Conservation (phyloP, 2,888 invertebrate species). For the Alloscopus bannaensis region DNA sequence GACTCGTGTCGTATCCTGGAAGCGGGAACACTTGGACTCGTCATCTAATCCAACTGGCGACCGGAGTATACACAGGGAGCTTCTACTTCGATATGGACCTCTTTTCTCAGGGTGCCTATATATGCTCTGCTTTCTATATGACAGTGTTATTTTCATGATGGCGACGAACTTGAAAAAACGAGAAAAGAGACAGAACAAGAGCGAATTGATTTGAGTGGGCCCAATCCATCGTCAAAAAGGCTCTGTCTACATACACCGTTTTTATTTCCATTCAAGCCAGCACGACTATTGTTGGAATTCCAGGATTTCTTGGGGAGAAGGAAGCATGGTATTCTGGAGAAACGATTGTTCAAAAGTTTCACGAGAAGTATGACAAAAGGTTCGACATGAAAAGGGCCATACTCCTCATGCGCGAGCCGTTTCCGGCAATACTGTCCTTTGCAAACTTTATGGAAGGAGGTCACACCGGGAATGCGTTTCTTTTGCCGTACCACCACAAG, state of each 20-base stretch:
- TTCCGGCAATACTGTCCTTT: constrained; percentile 74
- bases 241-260: too few species aligned
- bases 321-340: constrained; percentile 74
- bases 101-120: constrained; percentile 73
- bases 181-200: too few species aligned
- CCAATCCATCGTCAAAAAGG: too few species aligned
- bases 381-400: constrained; percentile 72
- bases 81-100: constrained; percentile 74
- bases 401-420: constrained; percentile 75
- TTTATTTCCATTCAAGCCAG: too few species aligned
- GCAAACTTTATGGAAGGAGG: constrained; percentile 75
- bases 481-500: constrained; percentile 74
- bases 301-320: constrained; percentile 75
- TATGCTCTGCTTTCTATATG: too few species aligned
- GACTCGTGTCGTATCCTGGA: constrained; percentile 74
- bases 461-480: constrained; percentile 74
- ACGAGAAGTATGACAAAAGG: constrained; percentile 64
- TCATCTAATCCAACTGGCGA: constrained; percentile 74
- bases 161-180: too few species aligned
- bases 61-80: constrained; percentile 75
- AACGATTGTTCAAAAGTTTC: constrained; percentile 75
- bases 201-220: too few species aligned
- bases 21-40: constrained; percentile 75
- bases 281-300: too few species aligned
- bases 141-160: too few species aligned